Conservation (phyloP, 2,888 invertebrate species). For the Dynastes hyllus region DNA sequence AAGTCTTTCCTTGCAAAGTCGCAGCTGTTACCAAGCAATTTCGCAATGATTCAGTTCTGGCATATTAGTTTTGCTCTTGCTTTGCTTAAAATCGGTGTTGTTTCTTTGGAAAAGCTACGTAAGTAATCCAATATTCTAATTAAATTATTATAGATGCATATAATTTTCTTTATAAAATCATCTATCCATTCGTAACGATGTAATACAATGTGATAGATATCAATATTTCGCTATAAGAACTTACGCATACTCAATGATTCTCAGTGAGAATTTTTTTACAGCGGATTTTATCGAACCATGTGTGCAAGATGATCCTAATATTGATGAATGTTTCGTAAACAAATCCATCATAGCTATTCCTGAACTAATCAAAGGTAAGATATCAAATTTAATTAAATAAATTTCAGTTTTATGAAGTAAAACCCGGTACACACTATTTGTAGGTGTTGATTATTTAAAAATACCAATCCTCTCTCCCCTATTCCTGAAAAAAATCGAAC, state of each 20-base stretch:
- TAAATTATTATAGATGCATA: not conserved
- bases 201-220: no score
- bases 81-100: not conserved
- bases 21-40: not conserved
- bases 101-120: conserved; percentile 26
- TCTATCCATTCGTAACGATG: not conserved
- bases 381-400: not conserved
- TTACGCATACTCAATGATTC: no score
- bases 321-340: conserved; percentile 40
- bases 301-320: conserved; percentile 30
- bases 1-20: not conserved
- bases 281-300: conserved; percentile 47
- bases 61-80: not conserved
- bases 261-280: conserved; percentile 1
- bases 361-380: conserved; percentile 45
- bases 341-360: conserved; percentile 38
- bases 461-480: conserved; percentile 42
- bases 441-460: conserved; percentile 42
- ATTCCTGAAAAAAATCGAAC: conserved; percentile 32
- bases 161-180: not conserved
- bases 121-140: conserved; percentile 3
- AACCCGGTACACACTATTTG: not conserved
- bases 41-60: not conserved
- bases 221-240: no score
- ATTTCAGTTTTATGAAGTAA: not conserved